These are phyloP conservation scores for Paedocypris sp. DNA, from an alignment of 2,113 vertebrate genomes.

Conservation along the genomic window DNA sequence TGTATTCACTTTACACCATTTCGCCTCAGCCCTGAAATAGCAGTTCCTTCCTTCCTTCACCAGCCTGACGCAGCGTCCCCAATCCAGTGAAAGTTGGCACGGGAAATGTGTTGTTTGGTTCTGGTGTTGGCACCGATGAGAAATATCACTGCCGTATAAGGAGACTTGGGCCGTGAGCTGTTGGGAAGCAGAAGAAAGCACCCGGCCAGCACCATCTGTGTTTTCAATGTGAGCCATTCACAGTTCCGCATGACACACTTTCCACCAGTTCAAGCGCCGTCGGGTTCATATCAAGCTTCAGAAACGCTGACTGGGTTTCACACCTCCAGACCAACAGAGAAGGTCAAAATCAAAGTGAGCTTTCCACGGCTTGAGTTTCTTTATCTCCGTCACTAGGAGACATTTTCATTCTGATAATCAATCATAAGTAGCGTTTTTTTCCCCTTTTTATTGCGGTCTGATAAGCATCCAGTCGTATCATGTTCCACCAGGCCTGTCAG, in stretches of 20 bases:
- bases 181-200: slow-evolving; percentile 22
- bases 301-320: too few species aligned
- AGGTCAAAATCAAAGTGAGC: too few species aligned
- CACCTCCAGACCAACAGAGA: not conserved
- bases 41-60: slow-evolving; percentile 24
- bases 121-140: slow-evolving; percentile 31
- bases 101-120: slow-evolving; percentile 33
- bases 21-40: slow-evolving; percentile 8
- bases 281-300: slow-evolving; percentile 11
- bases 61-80: slow-evolving; percentile 13
- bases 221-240: slow-evolving; percentile 34
- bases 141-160: slow-evolving; percentile 29
- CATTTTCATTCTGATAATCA: too few species aligned
- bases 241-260: slow-evolving; percentile 26
- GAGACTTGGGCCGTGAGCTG: slow-evolving; percentile 19
- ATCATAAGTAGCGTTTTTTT: too few species aligned
- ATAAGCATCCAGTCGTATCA: too few species aligned
- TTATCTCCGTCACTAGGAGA: too few species aligned
- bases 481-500: too few species aligned
- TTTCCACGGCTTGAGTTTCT: too few species aligned
- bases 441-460: too few species aligned
- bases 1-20: too few species aligned
- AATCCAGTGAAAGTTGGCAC: slow-evolving; percentile 36
- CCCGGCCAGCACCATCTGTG: slow-evolving; percentile 34
- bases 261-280: slow-evolving; percentile 4